Conservation (phyloP, 92 coral and sea anemone genomes). For the Bergia puertoricense region DNA sequence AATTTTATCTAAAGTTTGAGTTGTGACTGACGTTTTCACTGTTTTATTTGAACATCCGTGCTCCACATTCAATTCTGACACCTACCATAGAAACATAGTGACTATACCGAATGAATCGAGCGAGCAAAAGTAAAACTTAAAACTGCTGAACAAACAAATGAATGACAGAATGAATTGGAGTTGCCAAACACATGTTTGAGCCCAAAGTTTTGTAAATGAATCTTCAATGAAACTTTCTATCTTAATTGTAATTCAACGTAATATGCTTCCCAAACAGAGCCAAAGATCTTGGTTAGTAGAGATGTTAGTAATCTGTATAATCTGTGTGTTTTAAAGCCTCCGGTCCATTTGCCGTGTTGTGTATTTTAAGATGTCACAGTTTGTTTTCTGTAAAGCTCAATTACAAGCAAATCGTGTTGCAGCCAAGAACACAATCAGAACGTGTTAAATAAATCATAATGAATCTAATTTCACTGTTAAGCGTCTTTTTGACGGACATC, state of each 20-base stretch:
- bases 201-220: no score
- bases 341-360: neutral
- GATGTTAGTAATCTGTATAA: neutral
- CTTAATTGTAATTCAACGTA: neutral
- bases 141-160: neutral
- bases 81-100: neutral
- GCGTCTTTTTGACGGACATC: neutral
- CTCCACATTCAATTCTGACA: neutral
- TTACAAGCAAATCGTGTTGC: neutral
- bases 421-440: neutral
- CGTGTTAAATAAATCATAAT: neutral
- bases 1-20: neutral
- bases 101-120: neutral
- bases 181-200: no score
- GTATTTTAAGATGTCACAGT: neutral
- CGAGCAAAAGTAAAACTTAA: neutral
- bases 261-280: neutral
- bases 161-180: no score
- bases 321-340: neutral
- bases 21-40: neutral
- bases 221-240: no score
- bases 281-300: neutral
- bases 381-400: neutral
- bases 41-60: conserved; percentile 11
- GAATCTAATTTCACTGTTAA: neutral